These are phyloP conservation scores for Indri indri DNA, from an alignment of 2,113 vertebrate genomes.

Conservation along the genomic window DNA sequence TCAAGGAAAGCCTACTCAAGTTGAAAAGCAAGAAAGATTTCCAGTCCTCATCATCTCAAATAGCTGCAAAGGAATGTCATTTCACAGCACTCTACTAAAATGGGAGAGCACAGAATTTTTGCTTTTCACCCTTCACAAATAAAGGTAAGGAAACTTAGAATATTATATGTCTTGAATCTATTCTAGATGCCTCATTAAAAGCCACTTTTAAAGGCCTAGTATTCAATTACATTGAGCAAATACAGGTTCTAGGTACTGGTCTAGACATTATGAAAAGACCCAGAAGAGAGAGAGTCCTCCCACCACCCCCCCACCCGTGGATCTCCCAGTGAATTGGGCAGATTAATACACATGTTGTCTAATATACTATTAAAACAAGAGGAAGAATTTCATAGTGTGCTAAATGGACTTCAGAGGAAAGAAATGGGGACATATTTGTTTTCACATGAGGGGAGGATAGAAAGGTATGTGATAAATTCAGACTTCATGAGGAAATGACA, in stretches of 20 bases:
- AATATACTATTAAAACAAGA: background rate
- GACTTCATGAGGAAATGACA: background rate
- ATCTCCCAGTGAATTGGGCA: background rate
- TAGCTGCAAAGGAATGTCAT: background rate
- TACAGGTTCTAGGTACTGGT: background rate
- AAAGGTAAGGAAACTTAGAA: background rate
- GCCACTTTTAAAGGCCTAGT: background rate
- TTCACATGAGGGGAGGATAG: no score
- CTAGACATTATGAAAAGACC: background rate
- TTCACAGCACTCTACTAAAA: background rate
- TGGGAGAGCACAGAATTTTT: background rate
- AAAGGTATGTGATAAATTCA: background rate
- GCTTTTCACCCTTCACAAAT: background rate
- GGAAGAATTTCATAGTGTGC: background rate
- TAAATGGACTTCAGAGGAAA: background rate
- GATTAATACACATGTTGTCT: background rate
- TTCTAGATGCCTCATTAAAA: slow-evolving; percentile 5
- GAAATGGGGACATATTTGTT: background rate
- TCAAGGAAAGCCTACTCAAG: background rate
- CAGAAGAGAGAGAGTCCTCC: background rate
- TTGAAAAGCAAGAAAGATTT: background rate
- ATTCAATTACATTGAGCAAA: slow-evolving; percentile 11
- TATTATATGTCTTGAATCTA: background rate
- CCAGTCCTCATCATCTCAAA: background rate
- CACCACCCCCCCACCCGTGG: fast-evolving